A percentile compares a stretch with the other conserved stretches of the same genome.
Conservation (phyloP, 2,113 vertebrate genomes). For the Macrotis lagotis region DNA sequence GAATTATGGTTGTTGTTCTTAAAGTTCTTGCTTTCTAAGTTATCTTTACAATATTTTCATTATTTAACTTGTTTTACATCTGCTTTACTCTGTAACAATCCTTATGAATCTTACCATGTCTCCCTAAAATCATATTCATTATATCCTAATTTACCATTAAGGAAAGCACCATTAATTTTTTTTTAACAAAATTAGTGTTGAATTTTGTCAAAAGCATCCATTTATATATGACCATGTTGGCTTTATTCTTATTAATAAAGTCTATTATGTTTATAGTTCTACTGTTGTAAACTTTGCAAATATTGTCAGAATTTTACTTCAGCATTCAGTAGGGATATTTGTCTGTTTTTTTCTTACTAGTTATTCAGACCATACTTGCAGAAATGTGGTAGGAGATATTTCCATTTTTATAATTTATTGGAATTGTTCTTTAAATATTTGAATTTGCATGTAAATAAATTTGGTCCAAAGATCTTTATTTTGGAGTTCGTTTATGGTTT, state of each 20-base stretch:
- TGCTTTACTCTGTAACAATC: neutral
- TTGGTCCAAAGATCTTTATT: neutral
- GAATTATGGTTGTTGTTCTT: neutral
- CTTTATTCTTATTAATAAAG: neutral
- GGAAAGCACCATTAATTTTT: neutral
- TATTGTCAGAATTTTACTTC: neutral
- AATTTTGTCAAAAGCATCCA: neutral
- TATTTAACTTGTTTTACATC: neutral
- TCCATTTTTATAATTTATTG: neutral
- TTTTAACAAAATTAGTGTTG: neutral
- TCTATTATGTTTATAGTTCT: neutral
- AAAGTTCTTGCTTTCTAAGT: neutral
- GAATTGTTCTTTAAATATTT: neutral
- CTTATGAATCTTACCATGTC: neutral
- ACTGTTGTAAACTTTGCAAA: neutral
- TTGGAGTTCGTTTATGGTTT: neutral
- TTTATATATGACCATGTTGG: neutral
- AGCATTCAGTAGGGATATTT: neutral
- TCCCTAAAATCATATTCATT: neutral
- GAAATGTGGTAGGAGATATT: neutral
- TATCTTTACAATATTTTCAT: neutral
- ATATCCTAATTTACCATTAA: neutral
- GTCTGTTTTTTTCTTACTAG: neutral
- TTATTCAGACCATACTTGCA: neutral
- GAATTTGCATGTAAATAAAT: neutral